Evolutionary conservation across 2,888 invertebrate species (phyloP).

Genomic region (Xanthia icteritia): DNA sequence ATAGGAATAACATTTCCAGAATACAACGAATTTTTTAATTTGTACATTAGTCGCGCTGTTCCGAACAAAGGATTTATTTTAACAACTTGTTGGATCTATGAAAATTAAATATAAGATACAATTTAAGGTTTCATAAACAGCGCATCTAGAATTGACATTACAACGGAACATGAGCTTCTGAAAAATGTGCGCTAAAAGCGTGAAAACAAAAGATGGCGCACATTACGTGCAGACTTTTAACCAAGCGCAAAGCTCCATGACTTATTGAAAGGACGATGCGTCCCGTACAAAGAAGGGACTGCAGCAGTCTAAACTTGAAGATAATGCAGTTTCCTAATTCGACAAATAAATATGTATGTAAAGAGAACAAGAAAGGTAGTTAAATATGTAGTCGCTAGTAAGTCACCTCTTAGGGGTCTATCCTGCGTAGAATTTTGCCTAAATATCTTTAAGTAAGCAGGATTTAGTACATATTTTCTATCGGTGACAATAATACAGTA

Average conservation of each 20-base stretch:
- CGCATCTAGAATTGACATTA: background rate
- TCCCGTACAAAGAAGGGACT: conserved; percentile 1
- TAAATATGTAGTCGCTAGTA: conserved; percentile 16
- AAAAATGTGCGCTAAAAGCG: background rate
- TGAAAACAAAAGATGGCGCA: background rate
- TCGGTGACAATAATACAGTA: conserved; percentile 53
- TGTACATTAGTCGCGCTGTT: background rate
- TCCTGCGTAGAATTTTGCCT: conserved; percentile 30
- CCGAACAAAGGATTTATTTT: background rate
- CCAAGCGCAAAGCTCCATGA: background rate
- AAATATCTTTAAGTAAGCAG: conserved; percentile 28
- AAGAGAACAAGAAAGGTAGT: conserved; percentile 13
- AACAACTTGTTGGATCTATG: background rate
- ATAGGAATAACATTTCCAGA: background rate
- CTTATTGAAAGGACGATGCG: background rate
- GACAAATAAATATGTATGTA: background rate
- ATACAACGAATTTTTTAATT: conserved; percentile 11
- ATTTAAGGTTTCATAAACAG: conserved; percentile 1
- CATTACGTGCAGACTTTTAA: background rate
- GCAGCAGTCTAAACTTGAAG: background rate
- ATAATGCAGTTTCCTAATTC: background rate
- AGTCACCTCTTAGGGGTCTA: background rate
- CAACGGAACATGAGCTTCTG: background rate
- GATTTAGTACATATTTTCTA: conserved; percentile 49
- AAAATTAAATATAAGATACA: conserved; percentile 1